Evolutionary conservation across 2,888 invertebrate genomes (phyloP), one percentile per base, ranked within the genome.

Genomic region (Macrophya annulata): DNA sequence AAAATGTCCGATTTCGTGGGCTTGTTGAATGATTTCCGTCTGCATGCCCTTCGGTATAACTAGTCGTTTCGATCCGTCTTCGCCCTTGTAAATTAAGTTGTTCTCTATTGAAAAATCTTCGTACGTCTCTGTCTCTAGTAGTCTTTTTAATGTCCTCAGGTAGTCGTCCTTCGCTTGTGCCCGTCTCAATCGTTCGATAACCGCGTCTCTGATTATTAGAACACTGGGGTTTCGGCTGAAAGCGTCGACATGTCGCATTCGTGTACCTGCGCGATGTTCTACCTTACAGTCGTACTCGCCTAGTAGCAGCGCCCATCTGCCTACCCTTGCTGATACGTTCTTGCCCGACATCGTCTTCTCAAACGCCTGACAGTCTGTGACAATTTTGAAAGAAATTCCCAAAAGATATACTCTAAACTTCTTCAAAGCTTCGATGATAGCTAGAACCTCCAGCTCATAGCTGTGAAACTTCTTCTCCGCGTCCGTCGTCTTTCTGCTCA

Each of bases 1-100:
- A 87, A 92, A 92, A 88, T 92, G 92, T 79, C 92, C 91, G 45
- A 88, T 87, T 31, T 89, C 90, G 85, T 93, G 92, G 0, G 87
- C 87, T 25, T 85, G 89, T 77, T 86, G 87, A 10, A 93, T 92
- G 1, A 93, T 89, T 86, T 93, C 90, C 15, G 71, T 85, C 86
- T 92, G 89, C 90, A 93, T 90, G 8, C 31, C 17, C 51, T 86
- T 89, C 0, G 93, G 93, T 62, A 93, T 87, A 0, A 90, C 90
- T 6, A 91, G 85, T 4, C 91, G 40, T 1, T 88, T 77, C 82
- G 86, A 84, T 12, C 59, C 79, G 72, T 84, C 74, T 21, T 31
- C 59, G 31, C 48, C 15, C 10, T 59, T 45, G 31, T 68, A 17
- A 9, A 81, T 9, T 4, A 81, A 6, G 8, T 62, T 43, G 37